Base-by-base conservation (phyloP, 2,888 invertebrate species). In the Drosophila niveifrons region DNA sequence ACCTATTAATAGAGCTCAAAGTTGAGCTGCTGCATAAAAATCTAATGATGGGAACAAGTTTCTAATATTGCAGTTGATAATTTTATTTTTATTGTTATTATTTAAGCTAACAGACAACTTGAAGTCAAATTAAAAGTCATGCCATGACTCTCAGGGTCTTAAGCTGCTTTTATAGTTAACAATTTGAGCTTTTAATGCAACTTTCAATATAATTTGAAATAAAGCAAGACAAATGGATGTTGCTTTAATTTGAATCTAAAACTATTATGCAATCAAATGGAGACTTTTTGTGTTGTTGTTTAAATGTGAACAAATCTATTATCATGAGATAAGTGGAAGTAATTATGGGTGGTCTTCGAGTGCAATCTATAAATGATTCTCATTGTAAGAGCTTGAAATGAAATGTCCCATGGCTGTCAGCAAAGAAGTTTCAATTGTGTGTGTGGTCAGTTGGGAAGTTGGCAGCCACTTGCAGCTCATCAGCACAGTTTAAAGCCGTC, bases 391-490 rank as follows among this genome's bases (percentile, higher is more conserved):
- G 44, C 43, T 66, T 18, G 10, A 39, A 36, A n/a, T n/a, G n/a
- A 53, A 17, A 17, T 31, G 17, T 46, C 15, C 28, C 39, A 55
- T 28, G 15, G 8, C 10, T 29, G 41, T 23, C 43, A 34, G 11
- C 18, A 57, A 56, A 53, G 64, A 55, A 53, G 62, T 31, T 36
- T 3, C 28, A 64, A 61, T 75, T 75, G 66, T 75, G 75, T 75
- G 75, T 75, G 75, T 71, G 76, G 75, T 67, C 71, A 71, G 48
- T 71, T 53, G 23, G 48, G 7, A n/a, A 18, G 53, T 15, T 48
- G 34, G 29, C 23, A 46, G 52, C 11, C 18, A 46, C 43, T 51
- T 61, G 51, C 61, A 72, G 61, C 64, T 53, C 66, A 62, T 62
- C 52, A 34, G 29, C 15, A 11, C 2, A 46, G 36, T 28, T 58